These are phyloP conservation scores for Aulostomus chinensis DNA, from an alignment of 2,797 vertebrate species.

Conservation along the genomic window DNA sequence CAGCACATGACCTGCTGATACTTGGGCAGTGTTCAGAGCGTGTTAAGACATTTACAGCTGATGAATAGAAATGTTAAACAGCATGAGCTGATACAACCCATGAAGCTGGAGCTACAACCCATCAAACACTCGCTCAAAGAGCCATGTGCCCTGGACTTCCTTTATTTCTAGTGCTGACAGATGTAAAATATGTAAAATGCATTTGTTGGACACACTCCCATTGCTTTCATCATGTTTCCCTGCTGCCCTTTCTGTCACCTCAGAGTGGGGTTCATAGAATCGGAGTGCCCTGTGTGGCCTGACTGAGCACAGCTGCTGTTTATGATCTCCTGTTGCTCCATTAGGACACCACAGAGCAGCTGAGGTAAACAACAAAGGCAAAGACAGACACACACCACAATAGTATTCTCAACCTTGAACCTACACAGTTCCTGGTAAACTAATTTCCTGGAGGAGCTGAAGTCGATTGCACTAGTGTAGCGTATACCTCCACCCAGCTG, in stretches of 20 bases:
- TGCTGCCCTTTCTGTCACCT: slow-evolving; percentile 29
- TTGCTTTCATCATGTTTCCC: slow-evolving; percentile 43
- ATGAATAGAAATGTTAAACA: too few species aligned
- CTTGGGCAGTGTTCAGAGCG: too few species aligned
- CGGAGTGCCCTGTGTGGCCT: slow-evolving; percentile 44
- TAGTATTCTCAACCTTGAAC: slow-evolving; percentile 14
- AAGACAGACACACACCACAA: slow-evolving; percentile 8
- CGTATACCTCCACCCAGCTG: too few species aligned
- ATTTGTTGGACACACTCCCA: slow-evolving; percentile 3
- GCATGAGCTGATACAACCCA: too few species aligned
- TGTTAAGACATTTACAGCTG: too few species aligned
- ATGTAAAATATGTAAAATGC: neutral
- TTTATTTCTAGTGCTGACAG: neutral
- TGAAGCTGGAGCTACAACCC: too few species aligned
- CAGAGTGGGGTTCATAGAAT: slow-evolving; percentile 21
- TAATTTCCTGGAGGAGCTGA: too few species aligned
- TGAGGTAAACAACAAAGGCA: slow-evolving; percentile 54
- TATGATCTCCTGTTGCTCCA: slow-evolving; percentile 64
- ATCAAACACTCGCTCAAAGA: too few species aligned
- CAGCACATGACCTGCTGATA: too few species aligned
- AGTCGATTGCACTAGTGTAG: too few species aligned
- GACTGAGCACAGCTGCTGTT: slow-evolving; percentile 69
- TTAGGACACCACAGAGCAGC: slow-evolving; percentile 59
- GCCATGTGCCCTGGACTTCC: neutral
- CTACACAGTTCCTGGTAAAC: slow-evolving; percentile 17